Evolutionary conservation across 2,113 vertebrate species (phyloP), one percentile per base, ranked within the genome.

Genomic region (Corythaixoides concolor): DNA sequence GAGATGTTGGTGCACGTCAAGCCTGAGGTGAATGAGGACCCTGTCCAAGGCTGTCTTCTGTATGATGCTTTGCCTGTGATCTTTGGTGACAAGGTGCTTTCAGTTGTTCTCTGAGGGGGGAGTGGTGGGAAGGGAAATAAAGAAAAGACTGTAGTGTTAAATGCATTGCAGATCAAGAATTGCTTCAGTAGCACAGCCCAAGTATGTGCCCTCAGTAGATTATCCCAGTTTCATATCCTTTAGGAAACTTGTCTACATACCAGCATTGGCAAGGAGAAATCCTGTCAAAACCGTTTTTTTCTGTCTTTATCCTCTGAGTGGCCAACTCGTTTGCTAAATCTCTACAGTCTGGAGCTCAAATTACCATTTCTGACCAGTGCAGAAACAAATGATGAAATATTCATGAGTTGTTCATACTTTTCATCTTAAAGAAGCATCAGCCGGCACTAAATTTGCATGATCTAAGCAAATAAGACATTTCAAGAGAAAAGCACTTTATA

Each of bases 301-400:
- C 56, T 84, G 3, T 64, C 43, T 90, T 91, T 79, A 64, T 73
- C 62, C 23, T 79, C 77, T 26, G 37, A 88, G 8, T 33, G 45
- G 76, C 93, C 91, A 59, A 63, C 10, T 64, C 35, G 62, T 92
- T 64, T 79, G 35, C 78, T 94, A 75, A 82, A 66, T 89, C 78
- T 76, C 66, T 62, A 33, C 62, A 82, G 64, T 89, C 58, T 69
- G 74, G 53, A 95, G 74, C 89, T 90, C 56, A 76, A 62, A 95
- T 96, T 94, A 94, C 58, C 85, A 95, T 88, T 96, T 96, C 87
- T 96, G 96, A 97, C 94, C 95, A 92, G 62, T 87, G 87, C 64
- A 95, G 91, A 85, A 91, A 64, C 27, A 93, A 93, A 78, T n/a
- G 49, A 91, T 97, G 87, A 96, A 97, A 95, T 89, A 96, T 96